Conservation (phyloP, 2,888 invertebrate species). For the Yponomeuta plumbellus region DNA sequence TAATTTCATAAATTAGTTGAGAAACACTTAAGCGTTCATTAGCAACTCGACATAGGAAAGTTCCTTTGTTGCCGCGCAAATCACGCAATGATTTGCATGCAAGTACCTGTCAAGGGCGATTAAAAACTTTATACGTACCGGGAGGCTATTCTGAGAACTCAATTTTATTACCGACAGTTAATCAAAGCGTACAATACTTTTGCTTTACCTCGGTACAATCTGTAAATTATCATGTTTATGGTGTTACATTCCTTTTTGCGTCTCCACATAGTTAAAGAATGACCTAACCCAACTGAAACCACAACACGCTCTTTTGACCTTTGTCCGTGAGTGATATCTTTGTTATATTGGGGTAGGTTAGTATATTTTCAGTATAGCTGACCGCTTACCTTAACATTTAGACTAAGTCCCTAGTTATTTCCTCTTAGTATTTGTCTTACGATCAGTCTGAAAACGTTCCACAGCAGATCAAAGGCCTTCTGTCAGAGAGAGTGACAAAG, state of each 20-base stretch:
- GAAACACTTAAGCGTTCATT: conserved; percentile 8
- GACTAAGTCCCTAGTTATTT: too few species aligned
- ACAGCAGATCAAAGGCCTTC: too few species aligned
- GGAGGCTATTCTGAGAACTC: background rate
- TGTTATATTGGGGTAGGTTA: background rate
- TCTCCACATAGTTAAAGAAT: background rate
- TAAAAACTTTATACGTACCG: background rate
- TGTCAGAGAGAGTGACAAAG: too few species aligned
- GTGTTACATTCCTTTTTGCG: background rate
- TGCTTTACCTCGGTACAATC: too few species aligned
- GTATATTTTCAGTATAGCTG: too few species aligned
- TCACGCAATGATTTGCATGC: conserved; percentile 16
- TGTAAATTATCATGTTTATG: too few species aligned
- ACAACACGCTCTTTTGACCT: background rate
- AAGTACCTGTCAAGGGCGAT: conserved; percentile 15
- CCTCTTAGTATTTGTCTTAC: too few species aligned
- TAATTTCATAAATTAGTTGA: conserved; percentile 10
- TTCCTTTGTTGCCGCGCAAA: conserved; percentile 17
- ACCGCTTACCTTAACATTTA: too few species aligned
- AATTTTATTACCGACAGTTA: background rate
- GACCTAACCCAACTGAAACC: background rate
- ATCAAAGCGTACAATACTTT: too few species aligned
- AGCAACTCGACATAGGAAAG: conserved; percentile 14
- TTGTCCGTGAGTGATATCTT: background rate
- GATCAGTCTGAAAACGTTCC: too few species aligned